Evolutionary conservation across 2,113 vertebrate species (phyloP).

Genomic region (Corythornis cristatus): DNA sequence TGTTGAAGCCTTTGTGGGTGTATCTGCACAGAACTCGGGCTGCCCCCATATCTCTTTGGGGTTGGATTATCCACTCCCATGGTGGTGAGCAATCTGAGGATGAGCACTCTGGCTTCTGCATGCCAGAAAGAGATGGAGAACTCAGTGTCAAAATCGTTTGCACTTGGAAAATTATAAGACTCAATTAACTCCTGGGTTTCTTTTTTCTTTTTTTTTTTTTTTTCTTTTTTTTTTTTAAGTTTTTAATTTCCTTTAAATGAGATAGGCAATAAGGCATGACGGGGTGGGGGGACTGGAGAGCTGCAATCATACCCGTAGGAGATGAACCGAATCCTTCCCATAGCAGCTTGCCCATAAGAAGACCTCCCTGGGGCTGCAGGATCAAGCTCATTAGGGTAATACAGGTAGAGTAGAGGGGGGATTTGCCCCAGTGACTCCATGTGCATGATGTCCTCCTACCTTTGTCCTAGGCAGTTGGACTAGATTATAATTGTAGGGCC

Average conservation of each 20-base stretch:
- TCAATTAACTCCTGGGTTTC: constrained; percentile 31
- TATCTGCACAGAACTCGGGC: background rate
- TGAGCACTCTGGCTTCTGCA: background rate
- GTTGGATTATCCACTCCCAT: background rate
- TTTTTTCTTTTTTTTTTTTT: background rate
- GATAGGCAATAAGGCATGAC: background rate
- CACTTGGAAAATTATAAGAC: constrained; percentile 5
- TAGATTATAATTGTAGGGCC: background rate
- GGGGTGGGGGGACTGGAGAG: background rate
- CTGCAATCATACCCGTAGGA: background rate
- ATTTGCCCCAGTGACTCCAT: background rate
- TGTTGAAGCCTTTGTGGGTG: background rate
- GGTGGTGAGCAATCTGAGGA: background rate
- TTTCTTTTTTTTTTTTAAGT: background rate
- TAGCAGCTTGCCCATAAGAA: background rate
- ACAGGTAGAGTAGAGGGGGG: background rate
- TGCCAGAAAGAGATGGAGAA: background rate
- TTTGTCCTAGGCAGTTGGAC: background rate
- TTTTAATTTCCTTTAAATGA: constrained; percentile 53
- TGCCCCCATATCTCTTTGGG: background rate
- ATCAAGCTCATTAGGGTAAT: accelerated
- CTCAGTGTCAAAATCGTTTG: background rate
- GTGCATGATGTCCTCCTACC: background rate
- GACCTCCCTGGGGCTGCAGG: background rate
- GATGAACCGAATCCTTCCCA: background rate